Conservation (phyloP, 1,140 invertebrate genomes). For the Carcinoscorpius rotundicauda region DNA sequence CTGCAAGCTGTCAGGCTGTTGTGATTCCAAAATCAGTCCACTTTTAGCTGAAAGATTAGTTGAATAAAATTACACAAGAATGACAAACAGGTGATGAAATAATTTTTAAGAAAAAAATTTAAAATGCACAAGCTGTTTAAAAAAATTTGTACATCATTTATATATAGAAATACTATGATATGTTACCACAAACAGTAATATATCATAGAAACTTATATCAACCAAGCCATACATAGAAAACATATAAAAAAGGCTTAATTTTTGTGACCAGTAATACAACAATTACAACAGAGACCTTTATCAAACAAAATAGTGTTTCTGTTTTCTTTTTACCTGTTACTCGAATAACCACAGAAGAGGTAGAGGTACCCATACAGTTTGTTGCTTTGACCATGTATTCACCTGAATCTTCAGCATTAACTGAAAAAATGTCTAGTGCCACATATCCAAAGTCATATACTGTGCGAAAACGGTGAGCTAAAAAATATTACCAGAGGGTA, state of each 20-base stretch:
- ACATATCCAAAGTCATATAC: conserved; percentile 92
- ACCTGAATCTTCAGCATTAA: conserved; percentile 43
- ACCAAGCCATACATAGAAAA: too few relatives aligned
- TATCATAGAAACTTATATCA: too few relatives aligned
- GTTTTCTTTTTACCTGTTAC: conserved; percentile 54
- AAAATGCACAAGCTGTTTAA: too few relatives aligned
- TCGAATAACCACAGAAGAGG: conserved; percentile 62
- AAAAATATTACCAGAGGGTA: too few relatives aligned
- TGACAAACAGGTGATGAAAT: conserved; percentile 9
- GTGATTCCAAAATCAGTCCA: conserved; percentile 81
- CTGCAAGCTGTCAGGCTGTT: conserved; percentile 83
- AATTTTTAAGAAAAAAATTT: background rate
- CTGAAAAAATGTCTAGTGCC: conserved; percentile 74
- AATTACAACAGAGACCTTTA: background rate
- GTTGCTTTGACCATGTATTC: conserved; percentile 34
- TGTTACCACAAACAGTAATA: too few relatives aligned
- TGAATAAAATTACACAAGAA: too few relatives aligned
- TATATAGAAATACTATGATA: too few relatives aligned
- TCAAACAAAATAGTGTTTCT: background rate
- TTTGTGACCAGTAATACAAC: too few relatives aligned
- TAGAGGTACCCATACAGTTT: conserved; percentile 49
- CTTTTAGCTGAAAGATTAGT: conserved; percentile 49
- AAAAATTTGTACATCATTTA: too few relatives aligned
- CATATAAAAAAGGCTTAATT: too few relatives aligned
- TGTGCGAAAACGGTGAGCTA: conserved; percentile 62